These are phyloP conservation scores for Heliangelus exortis DNA, from an alignment of 2,797 vertebrate species.

Conservation along the genomic window DNA sequence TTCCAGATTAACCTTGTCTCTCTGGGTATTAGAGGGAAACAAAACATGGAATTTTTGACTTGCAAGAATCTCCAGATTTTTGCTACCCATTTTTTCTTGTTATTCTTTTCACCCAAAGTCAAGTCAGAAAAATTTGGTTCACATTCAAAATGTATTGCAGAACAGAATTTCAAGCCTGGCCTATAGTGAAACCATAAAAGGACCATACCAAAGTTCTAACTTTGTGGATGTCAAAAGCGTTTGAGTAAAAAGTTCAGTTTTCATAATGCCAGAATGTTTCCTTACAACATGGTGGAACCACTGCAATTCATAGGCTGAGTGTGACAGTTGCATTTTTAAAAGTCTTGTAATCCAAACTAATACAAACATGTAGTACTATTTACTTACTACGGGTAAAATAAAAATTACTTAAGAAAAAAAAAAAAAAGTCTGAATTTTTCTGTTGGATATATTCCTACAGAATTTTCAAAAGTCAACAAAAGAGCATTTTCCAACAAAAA, in stretches of 20 bases:
- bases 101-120: neutral
- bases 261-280: neutral
- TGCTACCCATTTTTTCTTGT: neutral
- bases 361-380: neutral
- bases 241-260: neutral
- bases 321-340: neutral
- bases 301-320: neutral
- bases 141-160: neutral
- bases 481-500: neutral
- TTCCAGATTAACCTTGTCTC: conserved; percentile 48
- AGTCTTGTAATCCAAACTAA: neutral
- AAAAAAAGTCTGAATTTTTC: neutral
- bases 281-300: neutral
- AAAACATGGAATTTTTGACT: neutral
- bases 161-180: neutral
- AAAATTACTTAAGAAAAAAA: neutral
- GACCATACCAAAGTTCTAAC: neutral
- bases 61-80: neutral
- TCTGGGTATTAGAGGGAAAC: neutral
- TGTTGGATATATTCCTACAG: neutral
- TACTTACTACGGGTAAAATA: neutral
- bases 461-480: neutral
- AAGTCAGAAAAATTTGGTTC: neutral
- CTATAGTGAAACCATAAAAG: neutral
- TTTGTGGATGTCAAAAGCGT: neutral